phyloP scores from a whole-genome alignment of 2,797 vertebrate genomes.

The Tiaroga cobitis region DNA sequence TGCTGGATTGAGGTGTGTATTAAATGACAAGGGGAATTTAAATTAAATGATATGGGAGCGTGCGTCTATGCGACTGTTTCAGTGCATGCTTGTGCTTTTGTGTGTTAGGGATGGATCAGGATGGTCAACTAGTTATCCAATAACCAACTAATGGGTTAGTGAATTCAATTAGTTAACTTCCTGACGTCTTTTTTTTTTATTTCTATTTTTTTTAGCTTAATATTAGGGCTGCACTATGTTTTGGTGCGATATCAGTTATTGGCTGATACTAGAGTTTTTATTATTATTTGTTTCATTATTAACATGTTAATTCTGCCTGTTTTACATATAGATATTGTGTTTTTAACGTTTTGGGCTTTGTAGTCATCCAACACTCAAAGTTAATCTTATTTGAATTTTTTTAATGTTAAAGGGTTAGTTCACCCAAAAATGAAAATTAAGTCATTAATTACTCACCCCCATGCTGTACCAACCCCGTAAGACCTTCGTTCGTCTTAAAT shows the following conservation, averaged over 20 bases:
- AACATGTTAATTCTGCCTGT: background rate
- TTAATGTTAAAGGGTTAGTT: too few species aligned
- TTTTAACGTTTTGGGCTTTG: background rate
- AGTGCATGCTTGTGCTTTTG: conserved; percentile 5
- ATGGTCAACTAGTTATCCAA: background rate
- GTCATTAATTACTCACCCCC: too few species aligned
- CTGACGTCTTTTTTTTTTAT: background rate
- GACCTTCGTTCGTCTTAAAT: too few species aligned
- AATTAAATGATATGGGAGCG: conserved; percentile 32
- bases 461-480: too few species aligned
- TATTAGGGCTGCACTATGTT: background rate
- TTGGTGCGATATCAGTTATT: background rate
- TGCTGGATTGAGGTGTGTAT: conserved; percentile 85
- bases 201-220: background rate
- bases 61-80: conserved; percentile 16
- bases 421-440: too few species aligned
- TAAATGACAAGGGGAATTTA: conserved; percentile 76
- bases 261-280: background rate
- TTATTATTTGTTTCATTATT: background rate
- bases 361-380: background rate
- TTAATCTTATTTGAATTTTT: background rate
- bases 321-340: background rate
- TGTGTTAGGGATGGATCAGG: conserved; percentile 70
- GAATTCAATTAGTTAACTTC: background rate
- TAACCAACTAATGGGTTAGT: conserved; percentile 6